Percentiles rank a stretch among this genome's conserved stretches.
Conservation (phyloP, 1,140 invertebrate genomes). For the Linepithema humile region DNA sequence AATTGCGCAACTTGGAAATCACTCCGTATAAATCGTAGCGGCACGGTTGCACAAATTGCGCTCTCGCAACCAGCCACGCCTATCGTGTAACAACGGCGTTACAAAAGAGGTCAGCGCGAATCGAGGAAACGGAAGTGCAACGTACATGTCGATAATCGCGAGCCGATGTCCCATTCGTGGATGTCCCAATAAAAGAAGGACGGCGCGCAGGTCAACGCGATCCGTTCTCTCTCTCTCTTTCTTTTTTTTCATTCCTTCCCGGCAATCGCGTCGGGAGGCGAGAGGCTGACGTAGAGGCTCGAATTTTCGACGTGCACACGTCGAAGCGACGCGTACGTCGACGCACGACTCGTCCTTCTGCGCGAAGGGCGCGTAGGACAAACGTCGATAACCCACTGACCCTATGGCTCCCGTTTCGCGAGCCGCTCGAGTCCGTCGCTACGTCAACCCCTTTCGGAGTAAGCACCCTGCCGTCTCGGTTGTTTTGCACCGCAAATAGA, state of each 20-base stretch:
- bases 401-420: constrained; percentile 56
- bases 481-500: constrained; percentile 20
- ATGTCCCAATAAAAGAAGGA: not conserved
- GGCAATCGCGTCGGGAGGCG: not conserved
- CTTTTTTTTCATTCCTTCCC: too few species aligned
- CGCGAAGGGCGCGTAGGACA: constrained; percentile 5
- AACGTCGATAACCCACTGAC: constrained; percentile 78
- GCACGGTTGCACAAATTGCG: constrained; percentile 26
- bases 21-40: not conserved
- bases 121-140: constrained; percentile 33
- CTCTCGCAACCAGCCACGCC: constrained; percentile 29
- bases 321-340: not conserved
- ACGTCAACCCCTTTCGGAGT: constrained; percentile 33
- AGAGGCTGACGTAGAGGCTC: not conserved
- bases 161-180: not conserved
- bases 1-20: constrained; percentile 1
- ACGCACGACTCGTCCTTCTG: not conserved
- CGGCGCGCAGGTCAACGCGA: not conserved
- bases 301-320: not conserved
- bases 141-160: constrained; percentile 24
- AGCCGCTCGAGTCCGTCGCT: constrained; percentile 49
- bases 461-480: constrained; percentile 11
- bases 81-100: constrained; percentile 38
- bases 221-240: not conserved
- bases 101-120: constrained; percentile 51